Evolutionary conservation across 2,888 invertebrate genomes (phyloP).

Genomic region (Dendrolimus pini): DNA sequence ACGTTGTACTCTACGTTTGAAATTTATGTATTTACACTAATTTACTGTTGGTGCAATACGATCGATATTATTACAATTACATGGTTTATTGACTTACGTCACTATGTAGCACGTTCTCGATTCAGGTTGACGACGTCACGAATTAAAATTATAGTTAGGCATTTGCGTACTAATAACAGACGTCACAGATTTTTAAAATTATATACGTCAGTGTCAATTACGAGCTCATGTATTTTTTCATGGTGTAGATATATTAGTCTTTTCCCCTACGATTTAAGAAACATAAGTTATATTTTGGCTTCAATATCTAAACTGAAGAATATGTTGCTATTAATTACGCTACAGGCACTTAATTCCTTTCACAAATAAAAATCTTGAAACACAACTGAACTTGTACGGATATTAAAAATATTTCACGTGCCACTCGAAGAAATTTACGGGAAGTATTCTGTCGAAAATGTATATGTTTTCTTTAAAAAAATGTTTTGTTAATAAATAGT

Average conservation of each 20-base stretch:
- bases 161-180: not conserved
- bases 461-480: no score
- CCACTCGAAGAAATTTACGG: no score
- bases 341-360: not conserved
- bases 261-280: not conserved
- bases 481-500: no score
- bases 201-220: not conserved
- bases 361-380: no score
- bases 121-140: not conserved
- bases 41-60: not conserved
- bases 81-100: not conserved
- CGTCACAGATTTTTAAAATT: not conserved
- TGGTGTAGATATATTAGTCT: not conserved
- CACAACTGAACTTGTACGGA: no score
- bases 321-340: not conserved
- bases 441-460: no score
- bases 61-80: not conserved
- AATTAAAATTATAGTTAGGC: not conserved
- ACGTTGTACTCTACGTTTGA: not conserved
- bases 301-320: not conserved
- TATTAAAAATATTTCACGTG: no score
- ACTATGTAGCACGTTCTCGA: not conserved
- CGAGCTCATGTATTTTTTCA: not conserved
- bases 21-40: not conserved
- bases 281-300: not conserved